Evolutionary conservation across 2,797 vertebrate species (phyloP).

Genomic region (Monodelphis domestica): DNA sequence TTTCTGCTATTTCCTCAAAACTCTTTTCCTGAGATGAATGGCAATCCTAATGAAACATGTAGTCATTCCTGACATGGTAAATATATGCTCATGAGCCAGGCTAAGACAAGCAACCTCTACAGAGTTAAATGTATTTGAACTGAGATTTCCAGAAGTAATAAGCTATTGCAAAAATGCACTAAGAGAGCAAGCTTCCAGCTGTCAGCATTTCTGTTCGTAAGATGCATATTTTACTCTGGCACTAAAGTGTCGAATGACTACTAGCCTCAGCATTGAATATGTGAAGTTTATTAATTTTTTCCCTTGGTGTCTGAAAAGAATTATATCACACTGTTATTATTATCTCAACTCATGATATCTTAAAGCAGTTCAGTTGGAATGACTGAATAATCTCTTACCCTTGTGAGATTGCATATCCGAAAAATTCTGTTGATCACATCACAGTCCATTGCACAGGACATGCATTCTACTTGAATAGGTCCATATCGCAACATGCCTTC

Average conservation of each 20-base stretch:
- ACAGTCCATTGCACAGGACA: slow-evolving; percentile 99
- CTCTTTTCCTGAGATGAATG: neutral
- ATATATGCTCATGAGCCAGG: neutral
- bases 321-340: neutral
- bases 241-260: neutral
- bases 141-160: slow-evolving; percentile 13
- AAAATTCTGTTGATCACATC: slow-evolving; percentile 97
- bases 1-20: slow-evolving; percentile 9
- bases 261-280: neutral
- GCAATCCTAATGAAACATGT: neutral
- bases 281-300: slow-evolving; percentile 19
- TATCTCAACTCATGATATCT: slow-evolving; percentile 19
- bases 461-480: slow-evolving; percentile 98
- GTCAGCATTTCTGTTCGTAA: slow-evolving; percentile 24
- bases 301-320: slow-evolving; percentile 10
- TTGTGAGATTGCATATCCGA: slow-evolving; percentile 98
- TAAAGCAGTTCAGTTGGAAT: slow-evolving; percentile 3
- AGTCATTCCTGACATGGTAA: neutral
- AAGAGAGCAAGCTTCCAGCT: neutral
- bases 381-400: slow-evolving; percentile 86
- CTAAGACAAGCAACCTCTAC: neutral
- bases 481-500: slow-evolving; percentile 97
- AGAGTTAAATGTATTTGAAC: neutral
- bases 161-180: neutral
- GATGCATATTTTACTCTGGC: slow-evolving; percentile 16